Evolutionary conservation across 2,888 invertebrate genomes (phyloP), one percentile per base, ranked within the genome.

Genomic region (Polietes domitor): DNA sequence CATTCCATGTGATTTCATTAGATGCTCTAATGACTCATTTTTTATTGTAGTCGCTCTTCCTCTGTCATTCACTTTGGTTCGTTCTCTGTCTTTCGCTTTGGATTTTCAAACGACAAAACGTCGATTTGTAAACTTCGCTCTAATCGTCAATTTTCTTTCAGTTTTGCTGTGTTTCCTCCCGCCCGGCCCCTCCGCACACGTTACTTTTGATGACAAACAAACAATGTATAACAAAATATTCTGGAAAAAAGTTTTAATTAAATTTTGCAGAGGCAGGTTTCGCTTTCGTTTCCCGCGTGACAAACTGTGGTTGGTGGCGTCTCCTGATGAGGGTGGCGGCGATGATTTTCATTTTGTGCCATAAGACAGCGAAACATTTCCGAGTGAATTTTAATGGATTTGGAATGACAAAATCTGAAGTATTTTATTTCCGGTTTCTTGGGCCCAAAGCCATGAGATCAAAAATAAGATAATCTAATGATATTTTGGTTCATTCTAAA

Each of bases 161-260:
- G 17, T 19, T 53, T 19, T 53, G 12, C 19, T 37, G 7, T 10
- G 5, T 65, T 24, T 41, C 21, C 17, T 28, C 24, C n/a, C n/a
- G 1, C n/a, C n/a, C 15, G 15, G 47, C 47, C n/a, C 10, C 58
- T 58, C 19, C 12, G 2, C n/a, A 5, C 12, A 10, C 47, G 5
- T 53, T 53, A 24, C 15, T 24, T 24, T 26, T 58, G 58, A 26
- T 58, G 53, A 26, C 58, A 58, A 58, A 58, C 47, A 47, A 58
- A 7, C 1, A 26, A 26, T 68, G 15, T 32, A 68, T 41, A 37
- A n/a, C 19, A 65, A 61, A 21, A 53, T 53, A 7, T 53, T 21
- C 3, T 53, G 24, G 26, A 6, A 68, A 47, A 68, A 68, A 68
- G 68, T 68, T 68, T 68, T 68, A 68, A 68, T 68, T 68, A 68